Base-by-base conservation (phyloP, 2,797 vertebrate genomes). In the Notolabrus celidotus region DNA sequence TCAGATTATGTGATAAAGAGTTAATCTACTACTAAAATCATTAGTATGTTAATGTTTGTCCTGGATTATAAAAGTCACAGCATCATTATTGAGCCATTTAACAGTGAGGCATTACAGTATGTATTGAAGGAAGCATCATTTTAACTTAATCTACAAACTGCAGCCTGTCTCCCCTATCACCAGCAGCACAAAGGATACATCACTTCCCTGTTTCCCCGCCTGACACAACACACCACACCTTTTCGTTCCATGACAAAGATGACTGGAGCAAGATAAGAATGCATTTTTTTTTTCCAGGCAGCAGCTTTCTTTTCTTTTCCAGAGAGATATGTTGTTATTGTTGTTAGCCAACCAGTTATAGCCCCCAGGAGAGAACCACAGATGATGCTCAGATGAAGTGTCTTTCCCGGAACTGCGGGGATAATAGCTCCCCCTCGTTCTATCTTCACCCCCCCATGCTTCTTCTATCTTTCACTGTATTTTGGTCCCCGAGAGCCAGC, bases 351-450 rank as follows among this genome's bases (percentile, higher is more conserved):
- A 79, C 79, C 79, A 77, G 79, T 80, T 77, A 74, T 38, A 76
- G 62, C 82, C 86, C 86, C 67, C 84, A 58, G 82, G 86, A 84
- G 90, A 84, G 84, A 87, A 86, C 60, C 67, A 77, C 79, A 77
- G 75, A 88, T 83, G 82, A 85, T 82, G 61, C 67, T 79, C 42
- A 73, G 80, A 89, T 77, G 84, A 87, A 91, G 84, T 85, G 74
- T 80, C 71, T 85, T 73, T 75, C 82, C 63, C 15, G 17, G 76
- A 89, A 89, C 74, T 67, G 55, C 69, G 75, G 74, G 73, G 89
- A 86, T 82, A 86, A 84, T 74, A 72, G 57, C 75, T 79, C 59
- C 38, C 46, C 39, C 50, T 82, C 55, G 27, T 76, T 86, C 67
- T 16, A 75, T 74, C 79, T 71, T 61, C 36, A 58, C 75, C 79